Evolutionary conservation across 2,888 invertebrate species (phyloP).

Genomic region (Lordiphosa fenestrarum): DNA sequence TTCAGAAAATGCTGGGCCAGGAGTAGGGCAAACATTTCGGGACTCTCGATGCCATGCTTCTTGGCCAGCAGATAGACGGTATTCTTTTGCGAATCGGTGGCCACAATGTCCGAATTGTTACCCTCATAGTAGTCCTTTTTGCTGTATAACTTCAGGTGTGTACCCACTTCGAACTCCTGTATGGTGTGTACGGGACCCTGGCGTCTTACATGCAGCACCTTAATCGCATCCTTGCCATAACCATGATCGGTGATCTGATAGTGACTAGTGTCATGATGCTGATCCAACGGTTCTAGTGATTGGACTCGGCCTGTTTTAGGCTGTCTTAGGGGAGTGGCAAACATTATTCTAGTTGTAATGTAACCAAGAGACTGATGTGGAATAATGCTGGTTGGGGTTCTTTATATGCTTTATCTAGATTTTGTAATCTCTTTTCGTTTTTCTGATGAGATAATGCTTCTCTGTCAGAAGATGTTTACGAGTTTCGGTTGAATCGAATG

Average conservation of each 20-base stretch:
- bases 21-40: slow-evolving; percentile 89
- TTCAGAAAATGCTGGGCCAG: slow-evolving; percentile 88
- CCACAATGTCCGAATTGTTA: slow-evolving; percentile 88
- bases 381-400: neutral
- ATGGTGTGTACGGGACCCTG: slow-evolving; percentile 86
- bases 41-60: slow-evolving; percentile 87
- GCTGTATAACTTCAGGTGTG: slow-evolving; percentile 85
- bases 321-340: slow-evolving; percentile 60
- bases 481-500: neutral
- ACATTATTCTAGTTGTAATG: slow-evolving; percentile 57
- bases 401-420: slow-evolving; percentile 14
- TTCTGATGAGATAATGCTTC: neutral
- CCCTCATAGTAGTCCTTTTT: slow-evolving; percentile 86
- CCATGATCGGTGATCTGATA: slow-evolving; percentile 76
- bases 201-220: slow-evolving; percentile 86
- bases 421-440: too few relatives aligned
- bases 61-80: slow-evolving; percentile 90
- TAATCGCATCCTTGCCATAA: slow-evolving; percentile 87
- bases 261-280: slow-evolving; percentile 18
- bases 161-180: slow-evolving; percentile 88
- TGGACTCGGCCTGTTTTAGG: neutral
- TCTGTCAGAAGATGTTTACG: neutral
- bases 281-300: neutral
- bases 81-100: slow-evolving; percentile 92
- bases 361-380: slow-evolving; percentile 14